Evolutionary conservation across 2,113 vertebrate genomes (phyloP), one percentile per base, ranked within the genome.

Genomic region (Rhinolophus ferrumequinum): DNA sequence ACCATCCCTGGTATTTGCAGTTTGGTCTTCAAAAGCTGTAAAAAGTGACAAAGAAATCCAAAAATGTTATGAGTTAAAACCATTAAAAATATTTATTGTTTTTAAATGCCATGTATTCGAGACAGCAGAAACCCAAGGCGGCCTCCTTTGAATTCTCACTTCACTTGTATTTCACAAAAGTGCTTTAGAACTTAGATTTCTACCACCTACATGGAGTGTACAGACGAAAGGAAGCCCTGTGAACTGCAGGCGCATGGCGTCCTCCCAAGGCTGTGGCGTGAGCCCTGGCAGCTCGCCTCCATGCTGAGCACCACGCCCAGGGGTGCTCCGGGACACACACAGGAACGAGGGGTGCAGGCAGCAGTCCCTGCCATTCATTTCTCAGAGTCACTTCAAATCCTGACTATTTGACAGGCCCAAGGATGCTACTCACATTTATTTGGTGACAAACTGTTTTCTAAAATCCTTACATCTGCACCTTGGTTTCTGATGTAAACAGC

Each of bases 1-100:
- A 96, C 64, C n/a, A 95, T 95, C 95, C 93, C 75, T 90, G 94
- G 93, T 13, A 94, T 50, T 60, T 81, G 96, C 92, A 97, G 88
- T 96, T 94, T 92, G 96, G 97, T 96, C 97, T 96, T 97, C 69
- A 94, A 90, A 88, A 97, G 95, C 75, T 94, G 18, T 38, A 83
- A 70, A 94, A 88, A 80, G 88, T 58, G 62, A 90, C 44, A 95
- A 72, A 50, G 38, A 92, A 97, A 81, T 22, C 33, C 35, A 54
- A 22, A 83, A 95, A 69, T 47, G 75, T 28, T 54, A 75, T 24
- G 76, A 94, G 95, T 97, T 97, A 96, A 95, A 97, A 94, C 30
- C 70, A 95, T 73, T 88, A 90, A 92, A 94, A 92, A 72, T 69
- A 92, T 87, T 93, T 86, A 86, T n/a, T 90, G 70, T 88, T 87